Conservation (phyloP, 2,888 invertebrate genomes). For the Anagyrus pseudococci region DNA sequence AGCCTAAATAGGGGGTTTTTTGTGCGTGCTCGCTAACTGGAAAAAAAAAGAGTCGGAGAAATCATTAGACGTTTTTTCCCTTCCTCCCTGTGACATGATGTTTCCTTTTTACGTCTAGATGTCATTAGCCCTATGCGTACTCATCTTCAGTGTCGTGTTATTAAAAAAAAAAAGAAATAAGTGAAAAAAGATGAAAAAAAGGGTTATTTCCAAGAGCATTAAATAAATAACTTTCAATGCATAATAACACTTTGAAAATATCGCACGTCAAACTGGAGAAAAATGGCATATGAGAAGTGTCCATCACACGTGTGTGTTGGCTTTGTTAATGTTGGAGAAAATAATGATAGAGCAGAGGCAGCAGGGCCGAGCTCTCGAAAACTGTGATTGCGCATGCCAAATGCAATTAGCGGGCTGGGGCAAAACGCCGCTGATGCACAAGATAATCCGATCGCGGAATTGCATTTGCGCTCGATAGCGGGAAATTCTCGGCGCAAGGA, state of each 20-base stretch:
- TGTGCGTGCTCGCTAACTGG: background rate
- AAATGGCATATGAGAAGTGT: no score
- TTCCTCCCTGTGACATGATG: conserved; percentile 2
- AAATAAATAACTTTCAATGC: no score
- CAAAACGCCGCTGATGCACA: conserved; percentile 8
- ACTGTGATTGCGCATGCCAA: background rate
- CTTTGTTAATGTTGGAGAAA: no score
- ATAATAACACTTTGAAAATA: no score
- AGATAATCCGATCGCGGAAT: conserved; percentile 29
- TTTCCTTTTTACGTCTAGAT: background rate
- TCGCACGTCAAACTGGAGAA: no score
- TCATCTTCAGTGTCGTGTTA: background rate
- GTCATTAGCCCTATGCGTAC: conserved; percentile 4
- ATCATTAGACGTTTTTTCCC: conserved; percentile 17
- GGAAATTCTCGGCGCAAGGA: conserved; percentile 19
- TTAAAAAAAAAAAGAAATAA: no score
- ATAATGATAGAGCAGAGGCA: no score
- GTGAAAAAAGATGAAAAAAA: no score
- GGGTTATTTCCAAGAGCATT: no score
- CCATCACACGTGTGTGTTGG: no score
- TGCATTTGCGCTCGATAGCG: conserved; percentile 30
- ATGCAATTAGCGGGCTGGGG: conserved; percentile 10
- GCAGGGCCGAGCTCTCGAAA: background rate
- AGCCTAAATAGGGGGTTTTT: no score
- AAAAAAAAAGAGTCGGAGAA: conserved; percentile 3